Conservation (phyloP, 2,113 vertebrate species). For the Stigmatopora argus region DNA sequence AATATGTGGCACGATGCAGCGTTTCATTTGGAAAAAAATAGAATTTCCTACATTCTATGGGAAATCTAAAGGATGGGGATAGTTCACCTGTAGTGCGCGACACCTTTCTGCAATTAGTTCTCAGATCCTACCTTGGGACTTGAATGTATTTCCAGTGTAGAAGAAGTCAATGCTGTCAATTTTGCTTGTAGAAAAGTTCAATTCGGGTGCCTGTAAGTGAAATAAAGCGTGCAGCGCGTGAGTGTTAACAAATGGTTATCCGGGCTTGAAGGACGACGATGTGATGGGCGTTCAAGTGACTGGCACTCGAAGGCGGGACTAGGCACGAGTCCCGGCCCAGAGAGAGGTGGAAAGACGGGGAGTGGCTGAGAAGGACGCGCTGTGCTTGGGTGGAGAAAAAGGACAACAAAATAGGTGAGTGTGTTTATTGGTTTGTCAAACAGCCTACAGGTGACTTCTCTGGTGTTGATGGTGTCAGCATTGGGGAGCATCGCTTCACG, state of each 20-base stretch:
- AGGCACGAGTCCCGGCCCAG: neutral
- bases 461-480: conserved; percentile 19
- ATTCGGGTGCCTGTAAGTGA: conserved; percentile 3
- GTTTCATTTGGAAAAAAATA: too few species aligned
- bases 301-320: conserved; percentile 38
- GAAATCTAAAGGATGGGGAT: neutral
- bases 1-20: neutral
- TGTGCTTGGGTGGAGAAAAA: neutral
- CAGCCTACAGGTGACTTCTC: neutral
- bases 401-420: neutral
- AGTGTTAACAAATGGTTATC: conserved; percentile 15
- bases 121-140: conserved; percentile 46
- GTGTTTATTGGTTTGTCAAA: neutral
- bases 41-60: too few species aligned
- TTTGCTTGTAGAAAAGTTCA: neutral
- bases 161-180: neutral
- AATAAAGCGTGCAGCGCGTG: neutral
- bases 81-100: neutral
- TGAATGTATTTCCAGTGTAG: neutral
- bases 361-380: conserved; percentile 12
- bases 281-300: conserved; percentile 13
- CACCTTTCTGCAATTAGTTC: conserved; percentile 34
- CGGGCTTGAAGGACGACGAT: conserved; percentile 13
- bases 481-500: neutral
- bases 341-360: conserved; percentile 27